These are phyloP conservation scores for Meandrusa payeni DNA, from an alignment of 2,888 invertebrate genomes.

Conservation along the genomic window DNA sequence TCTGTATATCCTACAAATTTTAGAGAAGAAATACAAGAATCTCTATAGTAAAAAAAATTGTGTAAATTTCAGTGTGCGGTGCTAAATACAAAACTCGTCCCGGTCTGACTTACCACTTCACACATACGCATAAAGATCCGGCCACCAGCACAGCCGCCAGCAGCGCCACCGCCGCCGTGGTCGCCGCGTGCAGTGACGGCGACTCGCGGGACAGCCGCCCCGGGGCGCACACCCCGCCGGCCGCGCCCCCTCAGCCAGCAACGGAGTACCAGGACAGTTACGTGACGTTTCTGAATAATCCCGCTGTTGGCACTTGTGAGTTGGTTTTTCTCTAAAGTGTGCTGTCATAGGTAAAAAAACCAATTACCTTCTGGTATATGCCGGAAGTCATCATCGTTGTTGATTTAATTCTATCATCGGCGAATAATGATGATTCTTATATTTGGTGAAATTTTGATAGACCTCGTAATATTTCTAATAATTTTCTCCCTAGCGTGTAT, in stretches of 20 bases:
- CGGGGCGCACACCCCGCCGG: slow-evolving; percentile 42
- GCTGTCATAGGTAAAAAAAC: too few relatives aligned
- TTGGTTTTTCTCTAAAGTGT: too few relatives aligned
- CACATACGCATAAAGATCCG: slow-evolving; percentile 89
- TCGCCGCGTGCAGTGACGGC: slow-evolving; percentile 56
- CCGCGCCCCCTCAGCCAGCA: slow-evolving; percentile 48
- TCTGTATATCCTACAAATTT: too few relatives aligned
- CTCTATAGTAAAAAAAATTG: too few relatives aligned
- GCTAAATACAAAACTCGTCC: slow-evolving; percentile 98
- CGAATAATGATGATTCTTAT: too few relatives aligned
- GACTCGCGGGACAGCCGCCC: slow-evolving; percentile 38
- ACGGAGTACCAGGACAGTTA: slow-evolving; percentile 85
- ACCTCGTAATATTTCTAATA: too few relatives aligned
- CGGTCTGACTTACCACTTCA: slow-evolving; percentile 97
- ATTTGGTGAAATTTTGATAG: too few relatives aligned
- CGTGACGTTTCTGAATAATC: slow-evolving; percentile 84
- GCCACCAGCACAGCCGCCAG: slow-evolving; percentile 41
- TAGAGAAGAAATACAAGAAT: too few relatives aligned
- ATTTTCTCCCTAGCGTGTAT: too few relatives aligned
- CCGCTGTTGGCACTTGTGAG: slow-evolving; percentile 59
- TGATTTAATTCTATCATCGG: too few relatives aligned
- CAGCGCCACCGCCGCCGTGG: slow-evolving; percentile 46
- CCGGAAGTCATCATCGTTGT: too few relatives aligned
- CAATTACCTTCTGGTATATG: too few relatives aligned
- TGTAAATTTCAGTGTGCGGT: slow-evolving; percentile 92